These are phyloP conservation scores for Nebria brevicollis DNA, from an alignment of 2,888 invertebrate genomes.

Conservation along the genomic window DNA sequence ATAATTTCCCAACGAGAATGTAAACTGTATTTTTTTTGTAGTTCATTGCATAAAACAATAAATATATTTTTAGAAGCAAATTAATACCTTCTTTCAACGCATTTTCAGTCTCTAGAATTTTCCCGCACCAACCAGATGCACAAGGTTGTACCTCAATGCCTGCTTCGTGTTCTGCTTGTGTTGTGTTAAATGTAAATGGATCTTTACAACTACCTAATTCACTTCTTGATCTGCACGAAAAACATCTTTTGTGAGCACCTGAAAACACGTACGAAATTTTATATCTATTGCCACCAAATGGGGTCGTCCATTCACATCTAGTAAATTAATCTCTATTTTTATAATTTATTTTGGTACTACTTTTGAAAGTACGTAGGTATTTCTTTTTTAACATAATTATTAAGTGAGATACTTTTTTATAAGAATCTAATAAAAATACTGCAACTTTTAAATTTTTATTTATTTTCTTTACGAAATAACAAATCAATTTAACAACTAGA, in stretches of 20 bases:
- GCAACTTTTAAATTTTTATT: too few species aligned
- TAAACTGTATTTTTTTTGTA: too few species aligned
- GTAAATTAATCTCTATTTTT: too few species aligned
- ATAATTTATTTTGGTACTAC: too few species aligned
- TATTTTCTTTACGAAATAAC: neutral
- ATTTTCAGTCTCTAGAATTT: conserved; percentile 84
- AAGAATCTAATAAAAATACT: too few species aligned
- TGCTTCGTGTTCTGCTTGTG: conserved; percentile 74
- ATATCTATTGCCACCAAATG: too few species aligned
- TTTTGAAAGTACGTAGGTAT: too few species aligned
- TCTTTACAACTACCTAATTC: conserved; percentile 90
- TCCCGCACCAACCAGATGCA: conserved; percentile 93
- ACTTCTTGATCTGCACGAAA: conserved; percentile 86
- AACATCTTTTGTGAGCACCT: conserved; percentile 81
- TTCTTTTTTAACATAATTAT: too few species aligned
- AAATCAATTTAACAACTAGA: neutral
- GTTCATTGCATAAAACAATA: too few species aligned
- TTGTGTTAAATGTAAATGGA: conserved; percentile 82
- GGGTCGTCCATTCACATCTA: too few species aligned
- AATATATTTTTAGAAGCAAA: conserved; percentile 46
- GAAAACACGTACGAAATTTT: neutral
- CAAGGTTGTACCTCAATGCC: conserved; percentile 84
- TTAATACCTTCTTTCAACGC: conserved; percentile 77
- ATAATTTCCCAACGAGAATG: neutral
- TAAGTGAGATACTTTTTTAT: too few species aligned